These are phyloP conservation scores for Beris chalybata DNA, from an alignment of 2,888 invertebrate genomes.

Conservation along the genomic window DNA sequence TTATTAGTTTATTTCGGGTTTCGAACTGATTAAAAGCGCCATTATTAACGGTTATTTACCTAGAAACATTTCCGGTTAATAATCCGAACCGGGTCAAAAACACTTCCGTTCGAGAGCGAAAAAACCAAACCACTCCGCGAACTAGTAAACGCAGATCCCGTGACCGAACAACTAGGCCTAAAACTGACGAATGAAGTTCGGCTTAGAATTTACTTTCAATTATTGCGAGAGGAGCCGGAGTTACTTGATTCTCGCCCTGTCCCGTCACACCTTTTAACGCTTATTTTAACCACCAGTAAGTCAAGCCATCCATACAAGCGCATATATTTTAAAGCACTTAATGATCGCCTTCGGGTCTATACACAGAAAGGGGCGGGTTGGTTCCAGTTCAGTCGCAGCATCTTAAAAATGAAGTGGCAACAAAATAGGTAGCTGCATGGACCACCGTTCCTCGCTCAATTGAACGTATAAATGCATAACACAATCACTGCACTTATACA, in stretches of 20 bases:
- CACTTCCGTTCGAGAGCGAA: no score
- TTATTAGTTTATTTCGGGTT: no score
- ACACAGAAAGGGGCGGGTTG: slow-evolving; percentile 26
- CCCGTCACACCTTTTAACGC: slow-evolving; percentile 20
- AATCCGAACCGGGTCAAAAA: no score
- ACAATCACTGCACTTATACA: slow-evolving; percentile 20
- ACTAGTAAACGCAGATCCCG: slow-evolving; percentile 14
- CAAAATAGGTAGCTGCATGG: not conserved
- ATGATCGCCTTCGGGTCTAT: slow-evolving; percentile 3
- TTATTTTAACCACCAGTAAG: slow-evolving; percentile 8
- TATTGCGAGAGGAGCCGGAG: slow-evolving; percentile 6
- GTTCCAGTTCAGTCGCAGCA: no score
- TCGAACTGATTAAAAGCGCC: no score
- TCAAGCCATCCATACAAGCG: slow-evolving; percentile 21
- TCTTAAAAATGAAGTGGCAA: no score
- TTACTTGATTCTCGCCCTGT: slow-evolving; percentile 26
- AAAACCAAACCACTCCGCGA: no score
- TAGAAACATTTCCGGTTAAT: no score
- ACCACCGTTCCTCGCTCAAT: slow-evolving; percentile 10
- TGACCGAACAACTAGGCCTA: slow-evolving; percentile 40
- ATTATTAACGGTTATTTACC: no score
- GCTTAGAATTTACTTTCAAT: slow-evolving; percentile 20
- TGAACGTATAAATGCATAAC: slow-evolving; percentile 23
- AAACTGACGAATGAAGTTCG: slow-evolving; percentile 35
- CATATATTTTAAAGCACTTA: slow-evolving; percentile 25